Conservation (phyloP, 2,888 invertebrate species). For the Melanostoma mellinum region DNA sequence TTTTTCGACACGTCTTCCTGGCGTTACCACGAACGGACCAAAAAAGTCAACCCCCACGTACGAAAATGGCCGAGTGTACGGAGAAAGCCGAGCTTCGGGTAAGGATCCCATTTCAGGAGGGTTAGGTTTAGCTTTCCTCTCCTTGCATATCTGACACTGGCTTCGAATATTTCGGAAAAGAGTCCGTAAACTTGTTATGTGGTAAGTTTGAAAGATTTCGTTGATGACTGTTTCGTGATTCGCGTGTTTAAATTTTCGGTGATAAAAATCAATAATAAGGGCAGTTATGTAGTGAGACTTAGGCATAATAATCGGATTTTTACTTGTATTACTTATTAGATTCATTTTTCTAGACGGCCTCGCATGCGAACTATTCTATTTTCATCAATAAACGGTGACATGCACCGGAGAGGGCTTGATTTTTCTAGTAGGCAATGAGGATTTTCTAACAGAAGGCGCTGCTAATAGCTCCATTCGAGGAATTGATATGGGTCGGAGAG, state of each 20-base stretch:
- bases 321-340: slow-evolving; percentile 25
- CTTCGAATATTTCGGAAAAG: slow-evolving; percentile 49
- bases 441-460: slow-evolving; percentile 40
- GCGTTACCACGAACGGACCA: slow-evolving; percentile 52
- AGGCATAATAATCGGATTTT: slow-evolving; percentile 54
- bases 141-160: slow-evolving; percentile 49
- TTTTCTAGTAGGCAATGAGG: slow-evolving; percentile 14
- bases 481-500: slow-evolving; percentile 53
- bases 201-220: slow-evolving; percentile 40
- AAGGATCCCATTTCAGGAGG: slow-evolving; percentile 62
- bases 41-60: no score
- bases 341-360: slow-evolving; percentile 48
- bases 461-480: slow-evolving; percentile 73
- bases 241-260: slow-evolving; percentile 52
- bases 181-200: slow-evolving; percentile 45
- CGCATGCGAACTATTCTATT: slow-evolving; percentile 53
- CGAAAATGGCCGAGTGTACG: slow-evolving; percentile 46
- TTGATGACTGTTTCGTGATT: slow-evolving; percentile 62
- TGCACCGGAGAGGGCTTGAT: slow-evolving; percentile 16
- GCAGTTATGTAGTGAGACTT: slow-evolving; percentile 42
- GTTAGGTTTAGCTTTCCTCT: slow-evolving; percentile 28
- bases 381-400: slow-evolving; percentile 58
- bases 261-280: slow-evolving; percentile 52
- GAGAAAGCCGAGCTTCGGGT: slow-evolving; percentile 48
- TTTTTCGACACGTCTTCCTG: slow-evolving; percentile 46